phyloP scores from a whole-genome alignment of 2,888 invertebrate genomes.

The Xylocampa areola region DNA sequence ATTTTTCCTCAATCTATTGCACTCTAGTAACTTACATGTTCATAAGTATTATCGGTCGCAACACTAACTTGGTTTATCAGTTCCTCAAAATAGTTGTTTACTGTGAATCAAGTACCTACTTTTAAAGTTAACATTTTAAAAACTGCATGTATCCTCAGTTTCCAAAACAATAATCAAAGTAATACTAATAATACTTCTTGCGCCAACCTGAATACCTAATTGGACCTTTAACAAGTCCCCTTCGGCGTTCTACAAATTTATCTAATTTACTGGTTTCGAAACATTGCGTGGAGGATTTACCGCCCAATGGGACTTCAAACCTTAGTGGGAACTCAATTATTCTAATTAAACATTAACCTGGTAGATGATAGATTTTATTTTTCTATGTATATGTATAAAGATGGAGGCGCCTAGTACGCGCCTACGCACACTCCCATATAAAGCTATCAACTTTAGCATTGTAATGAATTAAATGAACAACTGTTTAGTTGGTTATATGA shows the following conservation, averaged over 20 bases:
- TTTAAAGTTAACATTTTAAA: neutral
- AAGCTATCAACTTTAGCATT: too few relatives aligned
- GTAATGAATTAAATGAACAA: too few relatives aligned
- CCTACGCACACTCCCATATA: too few relatives aligned
- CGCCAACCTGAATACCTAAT: slow-evolving; percentile 18
- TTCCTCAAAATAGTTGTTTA: slow-evolving; percentile 44
- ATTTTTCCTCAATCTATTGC: slow-evolving; percentile 81
- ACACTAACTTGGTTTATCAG: slow-evolving; percentile 53
- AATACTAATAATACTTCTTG: neutral
- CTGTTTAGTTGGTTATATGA: too few relatives aligned
- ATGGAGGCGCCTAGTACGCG: too few relatives aligned
- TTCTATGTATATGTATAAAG: too few relatives aligned
- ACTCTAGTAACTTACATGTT: slow-evolving; percentile 61
- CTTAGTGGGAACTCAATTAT: too few relatives aligned
- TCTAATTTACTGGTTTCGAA: slow-evolving; percentile 7
- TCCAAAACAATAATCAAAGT: slow-evolving; percentile 1
- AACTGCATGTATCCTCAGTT: neutral
- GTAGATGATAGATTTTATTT: too few relatives aligned
- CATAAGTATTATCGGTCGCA: slow-evolving; percentile 61
- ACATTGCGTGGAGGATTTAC: neutral
- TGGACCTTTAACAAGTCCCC: slow-evolving; percentile 8
- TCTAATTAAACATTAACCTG: too few relatives aligned
- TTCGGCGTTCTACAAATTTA: slow-evolving; percentile 12
- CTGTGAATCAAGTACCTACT: slow-evolving; percentile 15
- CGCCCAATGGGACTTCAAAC: neutral